Conservation (phyloP, 2,797 vertebrate species). For the Sebastes elongatus region DNA sequence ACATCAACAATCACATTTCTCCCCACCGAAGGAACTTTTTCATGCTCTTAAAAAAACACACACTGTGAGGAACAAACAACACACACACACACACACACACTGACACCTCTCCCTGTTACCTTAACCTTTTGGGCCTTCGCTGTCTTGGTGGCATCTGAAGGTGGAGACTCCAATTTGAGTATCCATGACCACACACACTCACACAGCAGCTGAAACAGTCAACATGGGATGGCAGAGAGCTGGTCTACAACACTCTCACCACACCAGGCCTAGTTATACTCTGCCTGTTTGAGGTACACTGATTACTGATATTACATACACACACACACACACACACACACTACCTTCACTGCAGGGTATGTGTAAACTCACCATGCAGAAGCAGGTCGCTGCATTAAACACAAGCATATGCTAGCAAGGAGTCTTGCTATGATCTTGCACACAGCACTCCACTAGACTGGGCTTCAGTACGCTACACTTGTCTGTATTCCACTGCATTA, state of each 20-base stretch:
- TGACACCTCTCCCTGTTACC: constrained; percentile 46
- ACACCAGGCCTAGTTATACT: constrained; percentile 83
- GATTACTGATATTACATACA: constrained; percentile 82
- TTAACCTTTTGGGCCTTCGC: constrained; percentile 43
- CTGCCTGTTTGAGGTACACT: constrained; percentile 83
- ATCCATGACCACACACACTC: constrained; percentile 34
- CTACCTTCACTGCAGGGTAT: constrained; percentile 82
- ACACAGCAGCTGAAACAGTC: constrained; percentile 34
- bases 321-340: constrained; percentile 55
- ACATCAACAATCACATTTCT: constrained; percentile 2
- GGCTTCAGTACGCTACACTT: constrained; percentile 83
- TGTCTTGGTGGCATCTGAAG: constrained; percentile 40
- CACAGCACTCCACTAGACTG: constrained; percentile 82
- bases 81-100: neutral
- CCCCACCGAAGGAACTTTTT: neutral
- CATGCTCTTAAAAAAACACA: constrained; percentile 10
- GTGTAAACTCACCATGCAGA: constrained; percentile 84
- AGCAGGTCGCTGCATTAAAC: constrained; percentile 85
- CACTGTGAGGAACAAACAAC: constrained; percentile 26
- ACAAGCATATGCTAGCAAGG: constrained; percentile 83
- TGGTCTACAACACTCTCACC: constrained; percentile 66
- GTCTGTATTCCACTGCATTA: constrained; percentile 72
- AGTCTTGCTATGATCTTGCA: constrained; percentile 84
- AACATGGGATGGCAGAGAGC: constrained; percentile 44
- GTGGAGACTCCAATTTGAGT: constrained; percentile 45